Evolutionary conservation across 2,113 vertebrate species (phyloP), one percentile per base, ranked within the genome.

Genomic region (Mola mola): DNA sequence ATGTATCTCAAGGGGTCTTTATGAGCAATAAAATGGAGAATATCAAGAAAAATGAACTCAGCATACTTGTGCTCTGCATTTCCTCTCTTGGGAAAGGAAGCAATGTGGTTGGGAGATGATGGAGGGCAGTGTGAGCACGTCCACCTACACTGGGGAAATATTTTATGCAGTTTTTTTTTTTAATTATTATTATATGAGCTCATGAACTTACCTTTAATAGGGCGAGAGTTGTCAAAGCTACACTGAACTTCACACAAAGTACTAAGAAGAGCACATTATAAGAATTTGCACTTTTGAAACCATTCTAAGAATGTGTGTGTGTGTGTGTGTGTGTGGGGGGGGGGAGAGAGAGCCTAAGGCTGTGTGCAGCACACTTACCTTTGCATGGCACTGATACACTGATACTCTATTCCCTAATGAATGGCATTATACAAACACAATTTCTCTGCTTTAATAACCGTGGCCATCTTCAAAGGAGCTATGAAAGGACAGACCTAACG

Each of bases 361-460:
- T 51, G 10, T 60, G 38, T 62, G 75, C 46, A 40, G 42, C 52
- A 53, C 21, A 53, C 29, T 83, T 77, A 75, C 68, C 66, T 79
- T 47, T 66, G 33, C 31, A 53, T 47, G 70, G 43, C 40, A 34
- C 48, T 49, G 56, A 66, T 66, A 73, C 67, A 63, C 36, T 10
- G 21, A 15, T 22, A 24, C 66, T 63, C 26, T 66, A 66, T 52
- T 70, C 64, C 65, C 80, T n/a, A 70, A 21, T 72, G 58, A 38
- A 44, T 66, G 8, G 25, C 31, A 58, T 38, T 46, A 31, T 49
- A 68, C 19, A 50, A 8, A 22, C n/a, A 33, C 33, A 60, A 20
- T 9, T 20, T 51, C 49, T 16, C 13, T 25, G n/a, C 26, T 73
- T 58, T 59, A 63, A 64, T 78, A 64, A 31, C 51, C 49, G 17